A percentile compares a stretch with the other conserved stretches of the same genome.
Conservation (phyloP, 2,888 invertebrate genomes). For the Apamea epomidion region DNA sequence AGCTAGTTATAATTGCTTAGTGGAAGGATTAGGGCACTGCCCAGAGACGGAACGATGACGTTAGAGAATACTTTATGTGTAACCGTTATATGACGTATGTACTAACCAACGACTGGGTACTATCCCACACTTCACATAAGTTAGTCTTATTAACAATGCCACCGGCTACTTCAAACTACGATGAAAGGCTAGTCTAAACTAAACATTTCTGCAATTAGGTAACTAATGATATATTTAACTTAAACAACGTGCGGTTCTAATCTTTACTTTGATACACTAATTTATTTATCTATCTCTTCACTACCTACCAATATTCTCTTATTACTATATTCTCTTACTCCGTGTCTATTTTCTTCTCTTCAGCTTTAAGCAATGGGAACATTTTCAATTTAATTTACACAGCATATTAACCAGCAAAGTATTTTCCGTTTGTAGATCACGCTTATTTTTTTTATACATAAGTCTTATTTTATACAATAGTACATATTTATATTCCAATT, state of each 20-base stretch:
- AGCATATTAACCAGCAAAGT: slow-evolving; percentile 49
- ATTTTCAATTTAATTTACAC: slow-evolving; percentile 43
- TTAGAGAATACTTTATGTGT: slow-evolving; percentile 7
- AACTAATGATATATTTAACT: slow-evolving; percentile 56
- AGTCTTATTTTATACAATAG: slow-evolving; percentile 63
- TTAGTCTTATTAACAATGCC: slow-evolving; percentile 25
- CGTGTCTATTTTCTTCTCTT: slow-evolving; percentile 25
- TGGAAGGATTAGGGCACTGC: slow-evolving; percentile 45
- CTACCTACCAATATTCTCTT: slow-evolving; percentile 59
- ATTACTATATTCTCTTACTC: slow-evolving; percentile 52
- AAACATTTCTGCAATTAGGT: slow-evolving; percentile 46
- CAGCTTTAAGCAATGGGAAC: slow-evolving; percentile 42
- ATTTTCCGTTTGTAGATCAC: slow-evolving; percentile 55
- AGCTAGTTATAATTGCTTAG: slow-evolving; percentile 37
- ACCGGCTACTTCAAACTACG: slow-evolving; percentile 41
- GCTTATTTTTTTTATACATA: slow-evolving; percentile 47
- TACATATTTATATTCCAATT: slow-evolving; percentile 69
- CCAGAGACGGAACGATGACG: slow-evolving; percentile 35
- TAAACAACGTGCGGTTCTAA: slow-evolving; percentile 58
- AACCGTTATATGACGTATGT: slow-evolving; percentile 18
- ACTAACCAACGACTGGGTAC: slow-evolving; percentile 15
- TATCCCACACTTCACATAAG: slow-evolving; percentile 4
- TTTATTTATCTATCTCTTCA: slow-evolving; percentile 39
- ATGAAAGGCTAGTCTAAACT: slow-evolving; percentile 48
- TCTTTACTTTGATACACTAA: slow-evolving; percentile 46